Evolutionary conservation across 2,888 invertebrate species (phyloP), one percentile per base, ranked within the genome.

Genomic region (Xestoiulus laeticollis): DNA sequence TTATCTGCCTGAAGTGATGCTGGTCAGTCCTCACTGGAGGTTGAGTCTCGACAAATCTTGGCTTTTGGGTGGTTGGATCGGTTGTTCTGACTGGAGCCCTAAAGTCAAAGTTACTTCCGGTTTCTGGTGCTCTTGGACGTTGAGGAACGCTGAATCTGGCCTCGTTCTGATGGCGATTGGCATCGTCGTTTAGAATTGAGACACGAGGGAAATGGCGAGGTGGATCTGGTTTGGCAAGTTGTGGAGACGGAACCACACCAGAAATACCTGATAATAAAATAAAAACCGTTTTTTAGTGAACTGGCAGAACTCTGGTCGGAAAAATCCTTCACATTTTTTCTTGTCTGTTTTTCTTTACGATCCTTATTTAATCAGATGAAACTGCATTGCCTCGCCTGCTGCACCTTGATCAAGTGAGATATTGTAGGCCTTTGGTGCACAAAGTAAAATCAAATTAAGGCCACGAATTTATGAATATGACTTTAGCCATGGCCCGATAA

Each of bases 51-150:
- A 44, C 22, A 33, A 43, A 22, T 14, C 85, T 85, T 22, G 43
- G 43, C 14, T 85, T 48, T 19, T 48, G 43, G 12, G 85, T 85
- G 22, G 84, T 38, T 84, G 33, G 19, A 19, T 3, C n/a, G 32
- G 43, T 38, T 14, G 43, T 16, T 26, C 38, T 85, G 22, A 85
- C 2, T 1, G 85, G 44, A 12, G 44, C 38, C 44, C 44, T 14
- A 26, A 85, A 85, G 85, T 85, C 85, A 19, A 44, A 44, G 43
- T 85, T 85, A 26, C 85, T 85, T 43, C 85, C 44, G 85, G 26
- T 38, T 85, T 48, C 85, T 16, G 10, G 33, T 0, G 84, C 59
- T n/a, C 16, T 26, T 78, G 78, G 30, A 10, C 78, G 78, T 16
- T 30, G 30, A 14, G 78, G 78, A 32, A 14, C 30, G 78, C 78